Conservation (phyloP, 2,113 vertebrate genomes). For the Corvus hawaiiensis region DNA sequence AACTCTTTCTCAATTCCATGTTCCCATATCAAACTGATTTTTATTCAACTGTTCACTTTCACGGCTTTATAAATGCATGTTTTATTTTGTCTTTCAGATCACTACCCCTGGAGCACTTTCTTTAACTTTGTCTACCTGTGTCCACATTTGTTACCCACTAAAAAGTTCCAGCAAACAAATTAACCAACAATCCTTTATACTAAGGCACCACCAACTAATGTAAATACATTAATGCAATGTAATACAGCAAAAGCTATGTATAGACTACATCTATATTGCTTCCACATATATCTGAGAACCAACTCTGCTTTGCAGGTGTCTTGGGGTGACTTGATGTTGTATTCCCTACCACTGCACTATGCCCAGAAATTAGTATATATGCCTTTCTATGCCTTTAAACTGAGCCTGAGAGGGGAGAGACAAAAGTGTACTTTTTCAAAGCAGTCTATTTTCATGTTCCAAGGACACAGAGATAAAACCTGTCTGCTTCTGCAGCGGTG, state of each 20-base stretch:
- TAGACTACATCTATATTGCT: neutral
- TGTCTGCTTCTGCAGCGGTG: no score
- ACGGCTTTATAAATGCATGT: neutral
- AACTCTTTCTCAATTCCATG: neutral
- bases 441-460: no score
- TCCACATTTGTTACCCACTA: neutral
- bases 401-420: no score
- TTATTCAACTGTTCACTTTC: neutral
- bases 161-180: neutral
- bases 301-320: neutral
- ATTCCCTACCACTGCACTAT: no score
- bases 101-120: neutral
- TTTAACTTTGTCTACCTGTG: neutral
- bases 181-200: neutral
- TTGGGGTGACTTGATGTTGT: no score
- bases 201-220: neutral
- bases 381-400: no score
- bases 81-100: slow-evolving; percentile 18
- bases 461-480: no score
- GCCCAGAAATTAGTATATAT: no score
- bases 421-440: no score
- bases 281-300: neutral
- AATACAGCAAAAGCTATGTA: neutral
- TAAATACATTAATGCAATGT: neutral
- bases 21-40: slow-evolving; percentile 8